Evolutionary conservation across 2,888 invertebrate genomes (phyloP).

Genomic region (Sinelater perroti): DNA sequence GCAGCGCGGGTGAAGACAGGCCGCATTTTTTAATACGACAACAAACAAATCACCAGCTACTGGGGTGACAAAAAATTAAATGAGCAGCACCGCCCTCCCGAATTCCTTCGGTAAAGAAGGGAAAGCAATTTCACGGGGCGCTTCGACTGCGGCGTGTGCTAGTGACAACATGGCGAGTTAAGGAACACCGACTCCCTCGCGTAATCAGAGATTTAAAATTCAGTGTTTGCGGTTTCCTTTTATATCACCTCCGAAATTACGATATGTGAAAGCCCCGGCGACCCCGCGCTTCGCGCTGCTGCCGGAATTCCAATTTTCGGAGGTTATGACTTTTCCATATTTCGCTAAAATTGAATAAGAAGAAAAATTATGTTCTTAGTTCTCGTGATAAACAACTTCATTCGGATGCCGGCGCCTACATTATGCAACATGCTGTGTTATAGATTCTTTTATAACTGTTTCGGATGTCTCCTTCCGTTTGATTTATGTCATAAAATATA

Average conservation of each 20-base stretch:
- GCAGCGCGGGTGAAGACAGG: slow-evolving; percentile 17
- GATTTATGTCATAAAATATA: too few species aligned
- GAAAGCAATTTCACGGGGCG: slow-evolving; percentile 24
- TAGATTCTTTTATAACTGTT: too few species aligned
- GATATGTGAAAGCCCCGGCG: not conserved
- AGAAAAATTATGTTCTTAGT: too few species aligned
- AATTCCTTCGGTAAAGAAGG: slow-evolving; percentile 14
- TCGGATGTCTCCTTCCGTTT: too few species aligned
- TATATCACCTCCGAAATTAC: slow-evolving; percentile 15
- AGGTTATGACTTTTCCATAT: not conserved
- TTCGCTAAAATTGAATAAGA: not conserved
- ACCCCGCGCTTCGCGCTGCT: not conserved
- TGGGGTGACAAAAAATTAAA: slow-evolving; percentile 24
- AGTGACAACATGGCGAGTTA: slow-evolving; percentile 11
- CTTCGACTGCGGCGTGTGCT: slow-evolving; percentile 17
- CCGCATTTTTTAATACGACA: slow-evolving; percentile 5
- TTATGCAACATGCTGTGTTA: too few species aligned
- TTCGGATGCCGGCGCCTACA: too few species aligned
- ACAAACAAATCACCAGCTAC: slow-evolving; percentile 15
- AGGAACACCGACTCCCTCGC: slow-evolving; percentile 18
- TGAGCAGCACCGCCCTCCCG: slow-evolving; percentile 16
- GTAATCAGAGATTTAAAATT: slow-evolving; percentile 16
- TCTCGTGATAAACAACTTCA: too few species aligned
- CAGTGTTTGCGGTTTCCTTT: slow-evolving; percentile 5
- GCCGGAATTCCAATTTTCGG: not conserved